Evolutionary conservation across 2,113 vertebrate species (phyloP).

Genomic region (Procapra przewalskii): DNA sequence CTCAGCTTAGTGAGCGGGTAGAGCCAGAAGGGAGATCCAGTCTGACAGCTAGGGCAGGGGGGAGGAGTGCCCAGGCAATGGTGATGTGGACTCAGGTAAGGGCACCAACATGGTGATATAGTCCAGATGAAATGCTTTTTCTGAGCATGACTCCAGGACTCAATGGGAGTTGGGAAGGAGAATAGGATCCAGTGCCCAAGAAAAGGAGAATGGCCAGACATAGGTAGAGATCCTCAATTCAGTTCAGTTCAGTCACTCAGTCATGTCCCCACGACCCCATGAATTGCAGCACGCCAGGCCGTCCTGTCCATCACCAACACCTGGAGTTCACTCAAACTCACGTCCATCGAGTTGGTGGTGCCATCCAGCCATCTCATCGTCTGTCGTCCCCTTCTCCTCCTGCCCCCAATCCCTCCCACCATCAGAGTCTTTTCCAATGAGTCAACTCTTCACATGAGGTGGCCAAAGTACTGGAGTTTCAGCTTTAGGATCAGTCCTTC

Average conservation of each 20-base stretch:
- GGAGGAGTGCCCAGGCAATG: background rate
- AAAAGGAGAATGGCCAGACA: background rate
- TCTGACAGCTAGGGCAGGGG: accelerated
- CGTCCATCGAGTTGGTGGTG: accelerated
- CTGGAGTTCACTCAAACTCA: no score
- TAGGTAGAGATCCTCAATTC: background rate
- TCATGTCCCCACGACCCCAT: background rate
- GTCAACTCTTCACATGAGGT: accelerated
- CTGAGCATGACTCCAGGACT: background rate
- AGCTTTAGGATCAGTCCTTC: no score
- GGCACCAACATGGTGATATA: accelerated
- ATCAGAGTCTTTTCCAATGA: no score
- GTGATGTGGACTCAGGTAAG: background rate
- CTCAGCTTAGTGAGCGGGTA: background rate
- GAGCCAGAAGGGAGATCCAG: background rate
- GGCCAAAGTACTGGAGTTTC: no score
- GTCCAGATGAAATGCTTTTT: background rate
- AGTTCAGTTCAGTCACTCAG: background rate
- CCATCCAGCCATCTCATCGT: no score
- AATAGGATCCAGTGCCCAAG: background rate
- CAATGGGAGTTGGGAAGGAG: background rate
- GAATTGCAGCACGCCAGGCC: accelerated
- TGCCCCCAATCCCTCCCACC: no score
- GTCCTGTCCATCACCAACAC: background rate
- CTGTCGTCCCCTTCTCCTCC: no score